Percentiles rank a stretch among this genome's conserved stretches.
phyloP scores from a whole-genome alignment of 2,888 invertebrate genomes.

The Hemaris fuciformis region DNA sequence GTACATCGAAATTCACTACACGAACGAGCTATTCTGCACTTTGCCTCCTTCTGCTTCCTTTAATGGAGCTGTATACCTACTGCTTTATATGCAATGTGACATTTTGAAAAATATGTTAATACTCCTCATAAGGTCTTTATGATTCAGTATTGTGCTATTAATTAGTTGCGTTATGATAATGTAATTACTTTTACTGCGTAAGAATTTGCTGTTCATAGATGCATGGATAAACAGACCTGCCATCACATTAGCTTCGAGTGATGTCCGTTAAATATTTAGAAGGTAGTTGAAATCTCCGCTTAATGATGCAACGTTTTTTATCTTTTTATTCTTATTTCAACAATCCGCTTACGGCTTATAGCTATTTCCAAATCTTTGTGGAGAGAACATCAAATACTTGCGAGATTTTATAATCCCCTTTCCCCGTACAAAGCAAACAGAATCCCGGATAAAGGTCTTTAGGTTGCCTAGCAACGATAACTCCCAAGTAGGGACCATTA shows the following conservation, averaged over 20 bases:
- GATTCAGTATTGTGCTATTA: background rate
- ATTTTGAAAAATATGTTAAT: background rate
- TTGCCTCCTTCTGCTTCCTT: background rate
- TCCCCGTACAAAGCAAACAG: no score
- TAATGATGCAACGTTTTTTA: no score
- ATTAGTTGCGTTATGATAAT: background rate
- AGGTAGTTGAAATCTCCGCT: background rate
- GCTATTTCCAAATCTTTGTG: no score
- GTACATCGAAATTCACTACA: background rate
- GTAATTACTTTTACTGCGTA: background rate
- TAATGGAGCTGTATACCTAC: background rate
- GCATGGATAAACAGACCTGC: background rate
- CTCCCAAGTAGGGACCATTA: no score
- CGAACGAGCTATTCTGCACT: background rate
- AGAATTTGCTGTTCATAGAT: background rate
- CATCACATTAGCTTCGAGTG: background rate
- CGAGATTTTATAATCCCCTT: no score
- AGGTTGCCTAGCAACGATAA: no score
- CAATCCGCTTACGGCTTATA: no score
- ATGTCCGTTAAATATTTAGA: background rate
- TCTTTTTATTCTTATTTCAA: no score
- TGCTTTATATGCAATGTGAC: background rate
- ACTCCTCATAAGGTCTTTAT: background rate
- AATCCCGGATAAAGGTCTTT: no score
- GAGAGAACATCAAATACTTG: no score